Evolutionary conservation across 2,113 vertebrate genomes (phyloP).

Genomic region (Cricetomys ansorgei): DNA sequence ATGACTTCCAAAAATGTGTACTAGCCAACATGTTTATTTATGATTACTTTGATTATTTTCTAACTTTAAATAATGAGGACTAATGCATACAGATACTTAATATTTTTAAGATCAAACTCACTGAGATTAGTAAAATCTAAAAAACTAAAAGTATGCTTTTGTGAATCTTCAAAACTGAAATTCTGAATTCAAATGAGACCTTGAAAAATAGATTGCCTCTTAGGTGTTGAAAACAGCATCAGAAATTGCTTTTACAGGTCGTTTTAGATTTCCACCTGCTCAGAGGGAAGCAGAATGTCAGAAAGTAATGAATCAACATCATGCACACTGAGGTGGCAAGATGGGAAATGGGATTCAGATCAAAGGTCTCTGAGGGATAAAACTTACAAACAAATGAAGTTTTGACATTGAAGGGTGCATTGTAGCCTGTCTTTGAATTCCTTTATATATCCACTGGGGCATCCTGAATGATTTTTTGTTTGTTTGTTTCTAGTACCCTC

Average conservation of each 20-base stretch:
- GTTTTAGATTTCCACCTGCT: conserved; percentile 84
- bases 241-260: conserved; percentile 83
- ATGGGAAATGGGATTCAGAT: conserved; percentile 82
- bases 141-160: conserved; percentile 24
- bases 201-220: conserved; percentile 76
- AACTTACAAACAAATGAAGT: conserved; percentile 83
- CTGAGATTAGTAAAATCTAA: background rate
- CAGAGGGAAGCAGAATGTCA: conserved; percentile 84
- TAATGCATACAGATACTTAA: background rate
- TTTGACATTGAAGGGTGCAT: conserved; percentile 66
- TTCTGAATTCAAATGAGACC: conserved; percentile 70
- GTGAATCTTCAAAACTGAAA: conserved; percentile 39
- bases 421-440: conserved; percentile 75
- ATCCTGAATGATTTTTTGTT: background rate
- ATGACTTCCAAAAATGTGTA: background rate
- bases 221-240: conserved; percentile 60
- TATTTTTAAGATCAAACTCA: background rate
- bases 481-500: conserved; percentile 25
- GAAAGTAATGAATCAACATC: conserved; percentile 86
- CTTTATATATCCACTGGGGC: conserved; percentile 38
- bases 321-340: conserved; percentile 81
- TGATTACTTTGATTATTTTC: background rate
- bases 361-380: conserved; percentile 84
- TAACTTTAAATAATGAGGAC: background rate
- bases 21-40: background rate